Evolutionary conservation across 2,888 invertebrate genomes (phyloP).

Genomic region (Neoascia interrupta): DNA sequence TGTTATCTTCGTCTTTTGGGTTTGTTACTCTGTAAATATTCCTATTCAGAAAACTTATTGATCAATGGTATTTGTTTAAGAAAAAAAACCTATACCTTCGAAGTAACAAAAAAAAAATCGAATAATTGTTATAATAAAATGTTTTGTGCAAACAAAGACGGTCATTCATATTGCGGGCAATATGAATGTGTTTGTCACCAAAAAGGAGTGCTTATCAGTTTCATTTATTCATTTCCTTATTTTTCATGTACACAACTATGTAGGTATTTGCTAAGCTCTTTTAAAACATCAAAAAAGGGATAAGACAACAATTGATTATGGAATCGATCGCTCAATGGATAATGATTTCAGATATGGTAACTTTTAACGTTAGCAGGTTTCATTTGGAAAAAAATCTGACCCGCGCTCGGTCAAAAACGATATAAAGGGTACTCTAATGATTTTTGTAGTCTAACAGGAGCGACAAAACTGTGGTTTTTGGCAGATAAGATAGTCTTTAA

Average conservation of each 20-base stretch:
- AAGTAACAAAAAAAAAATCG: slow-evolving; percentile 54
- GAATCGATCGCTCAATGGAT: background rate
- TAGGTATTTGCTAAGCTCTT: background rate
- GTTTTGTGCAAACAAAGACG: slow-evolving; percentile 38
- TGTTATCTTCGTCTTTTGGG: slow-evolving; percentile 25
- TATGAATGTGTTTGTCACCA: slow-evolving; percentile 32
- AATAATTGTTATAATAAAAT: slow-evolving; percentile 47
- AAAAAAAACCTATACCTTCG: slow-evolving; percentile 1
- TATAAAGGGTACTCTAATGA: too few relatives aligned
- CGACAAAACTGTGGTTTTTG: too few relatives aligned
- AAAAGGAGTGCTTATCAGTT: slow-evolving; percentile 59
- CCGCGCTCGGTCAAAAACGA: too few relatives aligned
- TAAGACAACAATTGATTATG: too few relatives aligned
- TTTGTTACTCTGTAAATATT: slow-evolving; percentile 30
- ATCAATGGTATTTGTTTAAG: slow-evolving; percentile 43
- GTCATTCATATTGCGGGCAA: slow-evolving; percentile 18
- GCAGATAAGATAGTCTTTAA: too few relatives aligned
- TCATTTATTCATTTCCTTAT: background rate
- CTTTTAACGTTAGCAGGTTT: background rate
- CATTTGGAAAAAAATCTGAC: too few relatives aligned
- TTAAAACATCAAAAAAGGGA: background rate
- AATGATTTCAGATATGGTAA: background rate
- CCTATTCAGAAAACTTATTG: slow-evolving; percentile 61
- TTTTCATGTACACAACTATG: background rate
- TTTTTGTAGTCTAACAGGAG: too few relatives aligned